Conservation (phyloP, 2,113 vertebrate species). For the Dermatemys mawii region DNA sequence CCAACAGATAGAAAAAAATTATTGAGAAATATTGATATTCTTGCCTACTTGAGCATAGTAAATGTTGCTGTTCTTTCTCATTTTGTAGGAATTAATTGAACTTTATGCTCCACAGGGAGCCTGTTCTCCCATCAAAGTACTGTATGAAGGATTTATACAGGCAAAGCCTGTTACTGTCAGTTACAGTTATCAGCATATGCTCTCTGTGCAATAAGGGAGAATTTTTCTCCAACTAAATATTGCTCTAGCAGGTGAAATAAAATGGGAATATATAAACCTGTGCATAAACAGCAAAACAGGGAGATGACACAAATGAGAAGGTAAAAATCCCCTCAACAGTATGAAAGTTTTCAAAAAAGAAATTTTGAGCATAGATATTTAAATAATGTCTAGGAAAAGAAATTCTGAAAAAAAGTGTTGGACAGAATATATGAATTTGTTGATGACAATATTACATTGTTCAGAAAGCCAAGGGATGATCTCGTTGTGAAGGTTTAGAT, state of each 20-base stretch:
- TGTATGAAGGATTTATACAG: not conserved
- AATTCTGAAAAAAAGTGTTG: not conserved
- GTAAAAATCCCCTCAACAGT: not conserved
- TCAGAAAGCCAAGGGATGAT: not conserved
- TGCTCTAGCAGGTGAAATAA: not conserved
- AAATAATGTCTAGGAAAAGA: not conserved
- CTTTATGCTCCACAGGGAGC: not conserved
- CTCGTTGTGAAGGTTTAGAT: conserved; percentile 3
- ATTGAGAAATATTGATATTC: not conserved
- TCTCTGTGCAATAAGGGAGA: not conserved
- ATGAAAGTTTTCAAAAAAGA: not conserved
- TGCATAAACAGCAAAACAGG: not conserved
- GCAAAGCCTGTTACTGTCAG: not conserved
- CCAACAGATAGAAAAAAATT: not conserved
- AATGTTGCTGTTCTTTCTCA: not conserved
- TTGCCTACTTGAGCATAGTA: not conserved
- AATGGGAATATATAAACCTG: not conserved
- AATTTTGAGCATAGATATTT: accelerated
- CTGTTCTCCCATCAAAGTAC: not conserved
- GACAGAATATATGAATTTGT: not conserved
- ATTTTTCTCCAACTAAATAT: not conserved
- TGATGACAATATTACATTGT: not conserved
- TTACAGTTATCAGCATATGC: not conserved
- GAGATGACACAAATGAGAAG: not conserved
- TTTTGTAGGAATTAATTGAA: not conserved